Evolutionary conservation across 2,888 invertebrate species (phyloP).

Genomic region (Epiblema foenella): DNA sequence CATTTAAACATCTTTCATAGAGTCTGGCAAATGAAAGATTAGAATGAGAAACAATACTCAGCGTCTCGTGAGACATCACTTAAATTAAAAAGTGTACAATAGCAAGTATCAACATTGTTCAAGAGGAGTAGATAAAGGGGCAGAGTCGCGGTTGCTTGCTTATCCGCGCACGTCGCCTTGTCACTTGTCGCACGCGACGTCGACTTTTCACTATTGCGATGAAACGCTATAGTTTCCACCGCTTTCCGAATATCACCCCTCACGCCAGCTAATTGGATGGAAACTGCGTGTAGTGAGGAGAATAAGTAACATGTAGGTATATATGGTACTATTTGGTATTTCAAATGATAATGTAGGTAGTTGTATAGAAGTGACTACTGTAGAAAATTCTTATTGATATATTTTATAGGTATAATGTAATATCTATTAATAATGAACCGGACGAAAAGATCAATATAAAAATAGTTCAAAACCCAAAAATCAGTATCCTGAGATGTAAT

Average conservation of each 20-base stretch:
- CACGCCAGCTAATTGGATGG: conserved; percentile 43
- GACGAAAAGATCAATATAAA: too few relatives aligned
- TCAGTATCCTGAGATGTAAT: too few relatives aligned
- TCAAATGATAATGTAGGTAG: neutral
- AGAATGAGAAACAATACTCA: too few relatives aligned
- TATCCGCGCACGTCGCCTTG: conserved; percentile 77
- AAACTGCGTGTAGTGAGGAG: conserved; percentile 31
- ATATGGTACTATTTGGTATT: conserved; percentile 12
- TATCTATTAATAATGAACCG: too few relatives aligned
- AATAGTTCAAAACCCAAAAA: too few relatives aligned
- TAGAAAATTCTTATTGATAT: too few relatives aligned
- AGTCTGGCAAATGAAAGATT: too few relatives aligned
- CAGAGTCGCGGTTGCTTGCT: conserved; percentile 64
- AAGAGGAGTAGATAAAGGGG: conserved; percentile 49
- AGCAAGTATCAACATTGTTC: conserved; percentile 60
- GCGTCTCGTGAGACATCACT: too few relatives aligned
- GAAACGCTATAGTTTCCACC: conserved; percentile 65
- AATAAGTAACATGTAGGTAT: conserved; percentile 25
- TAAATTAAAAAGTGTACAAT: neutral
- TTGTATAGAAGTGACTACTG: too few relatives aligned
- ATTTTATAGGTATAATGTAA: too few relatives aligned
- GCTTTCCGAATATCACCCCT: conserved; percentile 53
- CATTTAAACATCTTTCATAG: too few relatives aligned
- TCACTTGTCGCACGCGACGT: conserved; percentile 78
- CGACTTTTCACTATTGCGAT: conserved; percentile 61